Base-by-base conservation (phyloP, 2,113 vertebrate genomes). In the Hiodon alosoides region DNA sequence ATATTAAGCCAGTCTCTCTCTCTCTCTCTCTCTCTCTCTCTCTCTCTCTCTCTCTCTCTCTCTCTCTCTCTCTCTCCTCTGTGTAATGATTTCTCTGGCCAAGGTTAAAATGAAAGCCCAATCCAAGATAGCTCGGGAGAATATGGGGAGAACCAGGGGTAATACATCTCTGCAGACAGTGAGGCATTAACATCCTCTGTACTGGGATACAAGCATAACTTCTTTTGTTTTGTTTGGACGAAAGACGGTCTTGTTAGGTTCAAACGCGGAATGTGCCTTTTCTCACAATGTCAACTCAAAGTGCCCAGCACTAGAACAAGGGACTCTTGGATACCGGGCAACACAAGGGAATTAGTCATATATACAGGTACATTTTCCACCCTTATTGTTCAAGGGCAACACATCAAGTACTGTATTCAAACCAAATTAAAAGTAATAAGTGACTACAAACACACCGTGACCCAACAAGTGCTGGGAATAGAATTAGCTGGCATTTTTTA, bases 391-490 rank as follows among this genome's bases (percentile, higher is more conserved):
- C 54, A 62, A 58, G 62, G 72, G 67, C 64, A 67, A 72, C 62
- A 70, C 69, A 72, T 72, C 8, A 58, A 51, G 59, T 58, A 65
- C 48, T 66, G 61, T 72, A 55, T 79, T 80, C 75, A 79, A 83
- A 80, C 79, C 60, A 75, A 74, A 69, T 73, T 75, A 59, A 76
- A 79, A 72, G 71, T 47, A 81, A 76, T 76, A 68, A 72, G n/a
- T 71, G 46, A 52, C 50, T 4, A 66, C 74, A 79, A 71, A 78
- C 69, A 59, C 46, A 72, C 76, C 60, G 59, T 76, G 75, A 50
- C 53, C 71, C 68, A 65, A 71, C 14, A 73, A 73, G n/a, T 13
- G 57, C 16, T 50, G 53, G 31, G 17, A 70, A 64, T 7, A 51
- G 16, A n/a, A 54, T 54, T 13, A 16, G n/a, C 55, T 71, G 31